Evolutionary conservation across 2,797 vertebrate genomes (phyloP).

Genomic region (Danionella dracula): DNA sequence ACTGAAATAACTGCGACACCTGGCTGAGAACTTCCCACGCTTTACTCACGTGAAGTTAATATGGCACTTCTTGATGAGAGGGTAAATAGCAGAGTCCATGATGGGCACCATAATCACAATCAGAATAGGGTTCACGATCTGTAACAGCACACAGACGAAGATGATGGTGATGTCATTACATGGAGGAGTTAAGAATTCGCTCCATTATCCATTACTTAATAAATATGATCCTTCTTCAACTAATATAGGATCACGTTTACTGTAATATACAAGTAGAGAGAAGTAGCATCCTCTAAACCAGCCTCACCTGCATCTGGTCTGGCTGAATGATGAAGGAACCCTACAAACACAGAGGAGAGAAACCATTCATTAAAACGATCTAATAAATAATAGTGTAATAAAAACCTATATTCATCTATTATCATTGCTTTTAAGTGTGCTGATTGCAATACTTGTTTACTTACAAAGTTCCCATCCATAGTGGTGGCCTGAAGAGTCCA

Average conservation of each 20-base stretch:
- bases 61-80: slow-evolving; percentile 82
- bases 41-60: slow-evolving; percentile 89
- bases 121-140: slow-evolving; percentile 90
- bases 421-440: no score
- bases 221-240: no score
- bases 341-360: slow-evolving; percentile 55
- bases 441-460: no score
- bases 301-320: slow-evolving; percentile 93
- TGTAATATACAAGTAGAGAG: no score
- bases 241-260: no score
- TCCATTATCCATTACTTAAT: no score
- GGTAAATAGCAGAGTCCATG: slow-evolving; percentile 77
- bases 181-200: no score
- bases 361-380: no score
- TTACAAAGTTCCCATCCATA: slow-evolving; percentile 87
- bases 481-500: slow-evolving; percentile 94
- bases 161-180: not conserved
- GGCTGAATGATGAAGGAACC: slow-evolving; percentile 78
- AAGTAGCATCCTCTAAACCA: not conserved
- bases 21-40: no score
- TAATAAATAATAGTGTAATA: no score
- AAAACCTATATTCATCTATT: no score
- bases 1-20: no score
- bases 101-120: slow-evolving; percentile 85
- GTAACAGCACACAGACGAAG: slow-evolving; percentile 27